Conservation (phyloP, 2,888 invertebrate genomes). For the Panopea generosa region DNA sequence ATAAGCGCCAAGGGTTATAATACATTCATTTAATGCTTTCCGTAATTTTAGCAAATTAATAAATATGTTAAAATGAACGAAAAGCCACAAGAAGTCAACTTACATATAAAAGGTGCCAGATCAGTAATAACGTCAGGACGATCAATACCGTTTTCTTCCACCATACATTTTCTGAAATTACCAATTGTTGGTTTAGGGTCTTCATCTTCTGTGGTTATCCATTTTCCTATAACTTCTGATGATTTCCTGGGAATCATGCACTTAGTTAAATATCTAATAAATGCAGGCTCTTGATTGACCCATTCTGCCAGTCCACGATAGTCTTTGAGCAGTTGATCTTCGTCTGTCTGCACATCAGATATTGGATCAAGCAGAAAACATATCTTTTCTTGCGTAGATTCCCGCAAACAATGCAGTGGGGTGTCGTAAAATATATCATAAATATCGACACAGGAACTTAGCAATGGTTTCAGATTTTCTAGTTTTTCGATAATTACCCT, state of each 20-base stretch:
- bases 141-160: constrained; percentile 20
- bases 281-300: constrained; percentile 29
- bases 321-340: constrained; percentile 22
- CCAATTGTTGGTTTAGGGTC: constrained; percentile 43
- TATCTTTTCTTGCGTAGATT: constrained; percentile 22
- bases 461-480: neutral
- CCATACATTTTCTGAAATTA: constrained; percentile 30
- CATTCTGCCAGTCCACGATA: constrained; percentile 44
- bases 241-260: constrained; percentile 27
- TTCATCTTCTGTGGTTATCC: constrained; percentile 23
- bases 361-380: constrained; percentile 32
- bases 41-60: too few species aligned
- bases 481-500: too few species aligned
- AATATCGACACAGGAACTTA: constrained; percentile 18
- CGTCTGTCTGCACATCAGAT: constrained; percentile 6
- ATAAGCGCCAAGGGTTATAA: too few species aligned
- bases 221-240: constrained; percentile 42
- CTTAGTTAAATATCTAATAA: constrained; percentile 30
- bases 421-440: constrained; percentile 17
- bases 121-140: constrained; percentile 40
- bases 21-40: too few species aligned
- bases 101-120: constrained; percentile 43
- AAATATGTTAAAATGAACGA: too few species aligned
- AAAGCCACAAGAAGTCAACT: too few species aligned
- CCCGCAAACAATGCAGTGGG: constrained; percentile 28